Percentiles rank a stretch among this genome's conserved stretches.
phyloP scores from a whole-genome alignment of 2,113 vertebrate genomes.

The Heterocephalus glaber region DNA sequence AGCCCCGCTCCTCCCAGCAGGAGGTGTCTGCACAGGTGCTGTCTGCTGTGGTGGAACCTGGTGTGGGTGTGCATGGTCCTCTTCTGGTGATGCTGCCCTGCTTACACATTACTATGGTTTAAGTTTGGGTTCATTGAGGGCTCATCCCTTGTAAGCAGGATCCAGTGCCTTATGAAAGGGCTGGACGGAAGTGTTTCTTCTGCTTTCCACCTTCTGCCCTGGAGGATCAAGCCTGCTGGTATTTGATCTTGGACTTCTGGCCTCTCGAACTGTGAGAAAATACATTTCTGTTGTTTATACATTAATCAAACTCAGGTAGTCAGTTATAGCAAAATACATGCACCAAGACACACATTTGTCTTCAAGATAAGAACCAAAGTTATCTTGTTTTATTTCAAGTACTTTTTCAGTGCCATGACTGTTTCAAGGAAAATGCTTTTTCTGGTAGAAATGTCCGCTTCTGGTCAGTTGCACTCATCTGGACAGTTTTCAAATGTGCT shows the following conservation, averaged over 20 bases:
- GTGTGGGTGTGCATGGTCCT: not conserved
- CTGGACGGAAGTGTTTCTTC: not conserved
- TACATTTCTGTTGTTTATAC: not conserved
- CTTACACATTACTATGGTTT: not conserved
- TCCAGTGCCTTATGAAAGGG: not conserved
- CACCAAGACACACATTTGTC: not conserved
- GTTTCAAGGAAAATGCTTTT: not conserved
- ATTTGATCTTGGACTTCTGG: not conserved
- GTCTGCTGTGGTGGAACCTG: not conserved
- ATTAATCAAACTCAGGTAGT: not conserved
- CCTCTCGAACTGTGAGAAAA: not conserved
- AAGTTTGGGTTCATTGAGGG: not conserved
- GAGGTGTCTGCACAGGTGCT: accelerated
- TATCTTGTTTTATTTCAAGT: not conserved
- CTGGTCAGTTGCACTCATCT: not conserved
- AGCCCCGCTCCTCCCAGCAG: not conserved
- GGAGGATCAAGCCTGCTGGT: not conserved
- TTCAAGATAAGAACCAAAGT: not conserved
- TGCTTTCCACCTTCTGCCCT: not conserved
- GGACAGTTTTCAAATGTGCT: not conserved
- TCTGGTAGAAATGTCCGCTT: not conserved
- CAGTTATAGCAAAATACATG: not conserved
- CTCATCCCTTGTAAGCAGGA: not conserved
- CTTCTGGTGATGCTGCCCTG: not conserved
- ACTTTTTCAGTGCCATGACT: not conserved